Base-by-base conservation (phyloP, 2,888 invertebrate species). In the Scaptodrosophila latifasciaeformis region DNA sequence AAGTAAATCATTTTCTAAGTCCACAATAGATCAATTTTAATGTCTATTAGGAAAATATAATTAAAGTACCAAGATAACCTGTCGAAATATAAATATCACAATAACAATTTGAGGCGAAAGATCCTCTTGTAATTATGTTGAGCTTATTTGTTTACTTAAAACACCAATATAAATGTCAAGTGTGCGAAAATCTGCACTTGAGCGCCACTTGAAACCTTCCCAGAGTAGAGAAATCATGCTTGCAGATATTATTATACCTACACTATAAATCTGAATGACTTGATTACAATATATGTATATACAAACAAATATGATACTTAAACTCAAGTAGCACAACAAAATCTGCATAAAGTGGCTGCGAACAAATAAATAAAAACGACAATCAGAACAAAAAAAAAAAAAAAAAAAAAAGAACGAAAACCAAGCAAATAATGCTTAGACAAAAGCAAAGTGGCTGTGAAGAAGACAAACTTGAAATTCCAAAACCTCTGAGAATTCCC, bases 281-380 rank as follows among this genome's bases (percentile, higher is more conserved):
- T 64, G 51, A 51, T 54, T 64, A 72, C 66, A 74, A 78, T 78
- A 78, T 72, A 67, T 62, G 40, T 15, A 31, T 27, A 56, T 55
- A 58, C 55, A 62, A 51, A 60, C 55, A 49, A 15, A 52, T 46
- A 54, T 50, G 51, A 56, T 67, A 75, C 72, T 78, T 62, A 75
- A 70, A 68, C 63, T 70, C 68, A 77, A 77, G 78, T 52, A 70
- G 65, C 54, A 61, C 67, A 65, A 75, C 67, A 51, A 49, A 78
- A 68, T 78, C 76, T 58, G 76, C 78, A 78, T 78, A 68, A 74
- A 74, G 72, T 78, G 78, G 72, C 78, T 75, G 68, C 50, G 52
- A 65, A 71, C 68, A 63, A 65, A 67, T 58, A 67, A 49, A 44
- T 48, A 56, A 35, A 24, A 27, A 50, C 48, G 66, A 35, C 37